phyloP scores from a whole-genome alignment of 2,113 vertebrate genomes.

The Pterocles burchelli region DNA sequence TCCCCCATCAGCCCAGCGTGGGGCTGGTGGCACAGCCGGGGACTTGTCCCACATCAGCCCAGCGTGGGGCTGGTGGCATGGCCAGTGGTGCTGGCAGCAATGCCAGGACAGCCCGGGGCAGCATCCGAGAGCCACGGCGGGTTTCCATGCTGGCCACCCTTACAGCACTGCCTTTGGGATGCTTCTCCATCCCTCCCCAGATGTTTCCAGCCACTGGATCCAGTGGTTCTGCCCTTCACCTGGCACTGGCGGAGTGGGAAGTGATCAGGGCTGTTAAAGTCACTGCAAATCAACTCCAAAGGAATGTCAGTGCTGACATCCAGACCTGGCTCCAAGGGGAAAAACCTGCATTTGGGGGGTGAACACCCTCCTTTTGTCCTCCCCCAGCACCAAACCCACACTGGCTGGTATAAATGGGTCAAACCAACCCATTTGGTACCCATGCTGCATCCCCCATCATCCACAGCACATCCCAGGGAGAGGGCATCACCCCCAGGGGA shows the following conservation, averaged over 20 bases:
- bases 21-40: too few species aligned
- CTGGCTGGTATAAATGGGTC: not conserved
- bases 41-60: not conserved
- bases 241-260: not conserved
- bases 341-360: not conserved
- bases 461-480: not conserved
- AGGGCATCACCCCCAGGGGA: not conserved
- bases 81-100: not conserved
- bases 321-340: not conserved
- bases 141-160: not conserved
- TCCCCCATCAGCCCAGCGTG: too few species aligned
- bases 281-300: not conserved
- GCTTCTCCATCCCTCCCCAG: not conserved
- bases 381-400: not conserved
- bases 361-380: rapidly evolving
- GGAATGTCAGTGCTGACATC: not conserved
- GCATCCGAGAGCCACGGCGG: rapidly evolving
- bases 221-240: not conserved
- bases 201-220: not conserved
- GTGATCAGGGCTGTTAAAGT: not conserved
- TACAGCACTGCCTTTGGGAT: rapidly evolving
- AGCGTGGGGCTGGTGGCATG: not conserved
- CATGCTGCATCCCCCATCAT: rapidly evolving
- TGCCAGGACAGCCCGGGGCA: not conserved
- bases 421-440: not conserved